A percentile compares a stretch with the other conserved stretches of the same genome.
Conservation (phyloP, 92 coral and sea anemone genomes). For the Palythoa grandiflora region DNA sequence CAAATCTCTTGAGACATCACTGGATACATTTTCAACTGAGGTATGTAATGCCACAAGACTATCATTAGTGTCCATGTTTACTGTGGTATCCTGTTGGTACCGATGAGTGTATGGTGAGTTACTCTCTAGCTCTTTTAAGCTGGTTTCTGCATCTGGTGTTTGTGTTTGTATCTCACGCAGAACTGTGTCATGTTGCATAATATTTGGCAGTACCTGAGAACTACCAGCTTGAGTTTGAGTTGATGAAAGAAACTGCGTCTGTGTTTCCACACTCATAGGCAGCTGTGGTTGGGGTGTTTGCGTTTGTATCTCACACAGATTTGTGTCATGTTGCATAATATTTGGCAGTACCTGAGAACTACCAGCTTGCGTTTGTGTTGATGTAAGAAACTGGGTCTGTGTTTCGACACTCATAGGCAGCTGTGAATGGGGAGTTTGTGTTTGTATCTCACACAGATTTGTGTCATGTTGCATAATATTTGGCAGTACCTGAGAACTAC, state of each 20-base stretch:
- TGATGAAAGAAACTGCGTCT: conserved; percentile 18
- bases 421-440: neutral
- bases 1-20: neutral
- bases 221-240: neutral
- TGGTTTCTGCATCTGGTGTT: neutral
- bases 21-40: neutral
- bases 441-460: conserved; percentile 27
- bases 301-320: conserved; percentile 31
- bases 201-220: neutral
- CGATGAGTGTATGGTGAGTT: neutral
- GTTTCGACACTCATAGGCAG: conserved; percentile 18
- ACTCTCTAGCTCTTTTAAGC: neutral
- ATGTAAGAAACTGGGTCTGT: conserved; percentile 21
- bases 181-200: neutral
- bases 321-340: neutral
- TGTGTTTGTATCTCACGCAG: conserved; percentile 40
- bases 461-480: neutral
- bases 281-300: neutral
- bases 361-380: conserved; percentile 15
- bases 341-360: neutral
- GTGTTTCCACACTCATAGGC: conserved; percentile 26
- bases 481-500: neutral
- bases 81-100: neutral
- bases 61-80: neutral
- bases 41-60: neutral